Evolutionary conservation across 2,888 invertebrate genomes (phyloP), one percentile per base, ranked within the genome.

Genomic region (Agriopis leucophaearia): DNA sequence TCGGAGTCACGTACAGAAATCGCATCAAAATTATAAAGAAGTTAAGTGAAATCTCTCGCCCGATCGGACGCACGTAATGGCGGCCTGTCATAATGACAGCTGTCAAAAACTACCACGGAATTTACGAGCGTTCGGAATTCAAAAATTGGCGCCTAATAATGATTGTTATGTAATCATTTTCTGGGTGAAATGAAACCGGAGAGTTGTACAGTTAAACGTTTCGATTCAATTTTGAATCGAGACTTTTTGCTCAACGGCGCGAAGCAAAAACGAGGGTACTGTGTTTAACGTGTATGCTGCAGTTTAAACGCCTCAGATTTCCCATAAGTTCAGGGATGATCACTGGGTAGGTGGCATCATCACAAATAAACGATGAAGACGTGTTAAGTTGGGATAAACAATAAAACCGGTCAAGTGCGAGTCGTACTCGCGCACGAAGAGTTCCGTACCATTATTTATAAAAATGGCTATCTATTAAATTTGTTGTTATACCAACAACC

Each of bases 21-120:
- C 88, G 84, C 88, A 86, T 89, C 88, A 85, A 92, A 93, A 92
- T 92, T 92, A 92, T 90, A 88, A 90, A 86, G 88, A 83, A 86
- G 84, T 84, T 90, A 89, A 90, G 89, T 90, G 88, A 90, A 89
- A 89, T 86, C 84, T 80, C 65, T 70, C 79, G 78, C 69, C 66
- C 79, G 81, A 79, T 79, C 79, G 77, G 74, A 70, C 69, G 74
- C 76, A 72, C 75, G 75, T 84, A 85, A 85, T 83, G 83, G 79
- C 71, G 83, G 81, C 81, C 79, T 82, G 84, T 83, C 84, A 84
- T 81, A 81, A 84, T 83, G 81, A 81, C 80, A 81, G 79, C 77
- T 81, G 82, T 83, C 85, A 83, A 69, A 68, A 61, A 71, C 75
- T 74, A 65, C 73, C 59, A 59, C 67, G 64, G 74, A 84, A 83